These are phyloP conservation scores for Synanthedon tipuliformis DNA, from an alignment of 2,888 invertebrate species.

Conservation along the genomic window DNA sequence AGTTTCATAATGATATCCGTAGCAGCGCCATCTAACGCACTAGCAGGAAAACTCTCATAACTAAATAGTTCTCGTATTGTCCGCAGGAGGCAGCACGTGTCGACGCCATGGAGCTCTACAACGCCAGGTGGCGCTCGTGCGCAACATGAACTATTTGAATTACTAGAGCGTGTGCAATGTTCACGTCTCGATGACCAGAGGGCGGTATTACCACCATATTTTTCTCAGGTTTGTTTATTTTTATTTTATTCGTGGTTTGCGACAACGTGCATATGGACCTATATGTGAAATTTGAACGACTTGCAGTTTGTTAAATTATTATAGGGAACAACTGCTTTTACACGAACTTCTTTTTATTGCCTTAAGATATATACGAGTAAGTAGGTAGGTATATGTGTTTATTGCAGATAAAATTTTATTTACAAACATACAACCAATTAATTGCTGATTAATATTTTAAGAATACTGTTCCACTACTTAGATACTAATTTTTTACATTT, in stretches of 20 bases:
- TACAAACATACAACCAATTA: too few relatives aligned
- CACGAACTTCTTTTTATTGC: too few relatives aligned
- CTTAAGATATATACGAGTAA: too few relatives aligned
- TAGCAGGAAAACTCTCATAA: neutral
- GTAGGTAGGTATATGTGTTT: too few relatives aligned
- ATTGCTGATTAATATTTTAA: too few relatives aligned
- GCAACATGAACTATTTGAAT: conserved; percentile 88
- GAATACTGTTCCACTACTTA: too few relatives aligned
- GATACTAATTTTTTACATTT: too few relatives aligned
- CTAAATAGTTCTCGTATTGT: conserved; percentile 20
- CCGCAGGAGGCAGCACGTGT: conserved; percentile 77
- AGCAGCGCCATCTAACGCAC: conserved; percentile 7
- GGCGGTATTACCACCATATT: conserved; percentile 93
- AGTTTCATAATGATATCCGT: neutral
- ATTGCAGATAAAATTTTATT: too few relatives aligned
- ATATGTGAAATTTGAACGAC: too few relatives aligned
- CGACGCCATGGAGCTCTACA: conserved; percentile 27
- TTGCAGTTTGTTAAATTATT: too few relatives aligned
- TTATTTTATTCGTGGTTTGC: neutral
- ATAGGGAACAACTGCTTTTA: too few relatives aligned
- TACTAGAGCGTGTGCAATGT: conserved; percentile 94
- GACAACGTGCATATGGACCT: too few relatives aligned
- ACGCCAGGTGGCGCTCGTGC: conserved; percentile 67
- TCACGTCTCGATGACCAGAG: conserved; percentile 96
- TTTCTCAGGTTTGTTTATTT: conserved; percentile 79